These are phyloP conservation scores for Pantherophis guttatus DNA, from an alignment of 2,113 vertebrate genomes.

Conservation along the genomic window DNA sequence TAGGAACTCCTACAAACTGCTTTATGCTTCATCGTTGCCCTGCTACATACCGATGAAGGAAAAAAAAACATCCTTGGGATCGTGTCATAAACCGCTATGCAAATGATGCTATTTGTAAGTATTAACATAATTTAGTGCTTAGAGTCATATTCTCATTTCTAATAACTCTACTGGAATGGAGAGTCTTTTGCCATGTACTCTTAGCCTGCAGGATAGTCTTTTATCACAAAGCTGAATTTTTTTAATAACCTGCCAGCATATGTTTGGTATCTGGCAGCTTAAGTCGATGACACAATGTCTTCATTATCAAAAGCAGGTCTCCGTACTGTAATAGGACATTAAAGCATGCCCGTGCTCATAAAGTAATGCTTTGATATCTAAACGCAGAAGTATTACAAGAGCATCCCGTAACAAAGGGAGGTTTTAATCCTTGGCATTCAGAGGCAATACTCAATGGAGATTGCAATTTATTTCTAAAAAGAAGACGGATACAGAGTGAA, in stretches of 20 bases:
- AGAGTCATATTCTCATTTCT: constrained; percentile 80
- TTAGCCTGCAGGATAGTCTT: constrained; percentile 83
- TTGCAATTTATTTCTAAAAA: constrained; percentile 1
- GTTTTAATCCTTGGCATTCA: constrained; percentile 61
- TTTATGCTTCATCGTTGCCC: constrained; percentile 71
- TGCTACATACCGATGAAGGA: constrained; percentile 58
- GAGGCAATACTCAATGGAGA: constrained; percentile 31
- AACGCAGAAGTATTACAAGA: constrained; percentile 52
- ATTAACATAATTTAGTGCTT: constrained; percentile 85
- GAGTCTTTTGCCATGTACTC: constrained; percentile 73
- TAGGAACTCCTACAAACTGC: constrained; percentile 47
- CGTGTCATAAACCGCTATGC: constrained; percentile 76
- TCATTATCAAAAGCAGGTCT: constrained; percentile 78
- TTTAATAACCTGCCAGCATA: constrained; percentile 83
- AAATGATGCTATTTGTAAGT: constrained; percentile 81
- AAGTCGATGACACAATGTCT: constrained; percentile 70
- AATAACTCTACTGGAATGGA: constrained; percentile 78
- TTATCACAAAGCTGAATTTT: constrained; percentile 79
- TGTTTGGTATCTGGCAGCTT: constrained; percentile 69
- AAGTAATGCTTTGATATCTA: constrained; percentile 74
- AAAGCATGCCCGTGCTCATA: constrained; percentile 72
- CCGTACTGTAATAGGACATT: constrained; percentile 70
- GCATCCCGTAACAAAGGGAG: constrained; percentile 64
- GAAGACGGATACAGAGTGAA: constrained; percentile 23
- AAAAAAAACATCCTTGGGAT: constrained; percentile 60